A percentile compares a stretch with the other conserved stretches of the same genome.
Evolutionary conservation across 2,888 invertebrate genomes (phyloP).

Genomic region (Coelopa pilipes): DNA sequence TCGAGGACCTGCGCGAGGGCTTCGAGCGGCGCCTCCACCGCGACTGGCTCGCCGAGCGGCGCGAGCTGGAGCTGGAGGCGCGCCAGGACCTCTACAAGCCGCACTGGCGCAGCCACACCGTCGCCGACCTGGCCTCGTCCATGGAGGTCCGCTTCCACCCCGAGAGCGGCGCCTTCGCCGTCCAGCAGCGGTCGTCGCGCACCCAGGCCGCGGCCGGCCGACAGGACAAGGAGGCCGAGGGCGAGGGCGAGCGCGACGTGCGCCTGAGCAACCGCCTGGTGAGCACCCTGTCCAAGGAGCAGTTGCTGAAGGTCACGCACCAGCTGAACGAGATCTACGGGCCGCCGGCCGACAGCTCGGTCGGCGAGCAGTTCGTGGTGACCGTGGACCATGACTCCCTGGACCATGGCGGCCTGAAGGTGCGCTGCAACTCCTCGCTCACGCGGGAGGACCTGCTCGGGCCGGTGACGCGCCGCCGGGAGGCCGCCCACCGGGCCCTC

Average conservation of each 20-base stretch:
- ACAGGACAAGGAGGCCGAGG: slow-evolving; percentile 52
- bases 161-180: slow-evolving; percentile 57
- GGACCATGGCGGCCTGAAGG: slow-evolving; percentile 66
- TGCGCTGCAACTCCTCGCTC: slow-evolving; percentile 72
- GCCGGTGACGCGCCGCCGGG: slow-evolving; percentile 57
- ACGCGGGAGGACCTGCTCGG: slow-evolving; percentile 67
- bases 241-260: slow-evolving; percentile 66
- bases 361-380: slow-evolving; percentile 70
- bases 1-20: slow-evolving; percentile 84
- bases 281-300: slow-evolving; percentile 86
- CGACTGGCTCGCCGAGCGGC: slow-evolving; percentile 56
- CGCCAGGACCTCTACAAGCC: slow-evolving; percentile 71
- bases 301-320: slow-evolving; percentile 81
- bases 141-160: slow-evolving; percentile 73
- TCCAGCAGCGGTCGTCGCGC: slow-evolving; percentile 34
- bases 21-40: slow-evolving; percentile 73
- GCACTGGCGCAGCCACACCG: slow-evolving; percentile 85
- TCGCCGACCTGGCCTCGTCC: slow-evolving; percentile 80
- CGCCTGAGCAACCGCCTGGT: slow-evolving; percentile 82
- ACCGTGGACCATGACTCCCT: slow-evolving; percentile 68
- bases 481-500: slow-evolving; percentile 52
- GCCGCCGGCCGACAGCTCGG: slow-evolving; percentile 56
- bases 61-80: slow-evolving; percentile 61
- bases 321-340: slow-evolving; percentile 83
- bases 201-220: too few relatives aligned